These are phyloP conservation scores for Apostichopus japonicus DNA, from an alignment of 35 echinoderm and acorn worm genomes.

Conservation along the genomic window DNA sequence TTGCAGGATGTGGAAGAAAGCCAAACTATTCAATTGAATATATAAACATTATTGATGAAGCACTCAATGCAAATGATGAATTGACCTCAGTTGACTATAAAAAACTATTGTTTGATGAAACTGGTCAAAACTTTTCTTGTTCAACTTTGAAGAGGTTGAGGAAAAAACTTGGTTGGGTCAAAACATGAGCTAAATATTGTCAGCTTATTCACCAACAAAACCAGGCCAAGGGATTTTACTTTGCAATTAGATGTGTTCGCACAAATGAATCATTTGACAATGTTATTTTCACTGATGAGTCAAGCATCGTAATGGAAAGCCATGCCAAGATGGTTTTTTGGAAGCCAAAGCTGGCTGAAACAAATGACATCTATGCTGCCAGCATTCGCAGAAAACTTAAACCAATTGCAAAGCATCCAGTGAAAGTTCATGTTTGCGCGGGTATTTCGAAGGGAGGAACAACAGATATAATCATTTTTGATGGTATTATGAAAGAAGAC, in stretches of 20 bases:
- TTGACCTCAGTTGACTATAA: background rate
- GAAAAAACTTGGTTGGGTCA: conserved; percentile 21
- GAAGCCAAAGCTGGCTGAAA: conserved; percentile 42
- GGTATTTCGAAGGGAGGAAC: conserved; percentile 38
- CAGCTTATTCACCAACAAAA: conserved; percentile 29
- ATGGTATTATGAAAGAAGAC: conserved; percentile 58
- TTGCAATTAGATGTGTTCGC: background rate
- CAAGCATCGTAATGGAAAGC: conserved; percentile 29
- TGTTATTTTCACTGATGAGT: conserved; percentile 63
- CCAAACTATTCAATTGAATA: conserved; percentile 4
- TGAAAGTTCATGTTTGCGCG: conserved; percentile 51
- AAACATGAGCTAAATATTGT: conserved; percentile 49
- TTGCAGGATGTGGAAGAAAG: background rate
- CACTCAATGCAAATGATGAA: background rate
- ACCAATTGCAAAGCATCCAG: conserved; percentile 61
- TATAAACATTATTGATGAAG: conserved; percentile 40
- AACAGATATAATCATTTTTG: conserved; percentile 32
- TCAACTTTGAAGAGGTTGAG: conserved; percentile 5
- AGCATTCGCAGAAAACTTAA: background rate
- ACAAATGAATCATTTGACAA: conserved; percentile 44
- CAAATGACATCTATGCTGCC: background rate
- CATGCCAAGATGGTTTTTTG: conserved; percentile 41
- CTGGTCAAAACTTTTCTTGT: background rate
- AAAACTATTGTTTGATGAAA: conserved; percentile 10
- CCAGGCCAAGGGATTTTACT: conserved; percentile 2